Base-by-base conservation (phyloP, 2,797 vertebrate genomes). In the Sebastes minor region DNA sequence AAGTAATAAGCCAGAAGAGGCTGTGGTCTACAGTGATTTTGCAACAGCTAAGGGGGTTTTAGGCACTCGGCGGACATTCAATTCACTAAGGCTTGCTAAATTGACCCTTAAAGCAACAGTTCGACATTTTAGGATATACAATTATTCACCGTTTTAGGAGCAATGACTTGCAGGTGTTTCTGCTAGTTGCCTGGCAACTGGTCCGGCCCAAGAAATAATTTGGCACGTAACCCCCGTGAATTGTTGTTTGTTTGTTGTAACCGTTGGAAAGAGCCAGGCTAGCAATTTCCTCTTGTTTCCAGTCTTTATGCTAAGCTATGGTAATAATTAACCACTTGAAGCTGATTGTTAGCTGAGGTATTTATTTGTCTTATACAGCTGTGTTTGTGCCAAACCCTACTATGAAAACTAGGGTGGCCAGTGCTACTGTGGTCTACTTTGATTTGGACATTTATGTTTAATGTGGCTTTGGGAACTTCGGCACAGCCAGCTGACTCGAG, bases 361-460 rank as follows among this genome's bases (percentile, higher is more conserved):
- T 49, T 16, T n/a, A 10, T 68, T 27, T 60, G 35, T 35, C 4
- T 27, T 42, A 10, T 16, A 28, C 4, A 27, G 74, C 6, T 73
- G 3, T 56, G 20, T 55, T 46, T 68, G 8, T 35, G 32, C 18
- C 13, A 42, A 28, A 71, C 8, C 23, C 27, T 38, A 28, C 8
- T 38, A 7, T 60, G 5, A 70, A 81, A 33, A 74, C 11, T 5
- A 32, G 18, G 5, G 13, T 59, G 68, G 18, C 30, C 22, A 55
- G 16, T 74, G 68, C 7, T 79, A 80, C 46, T 82, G 22, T 91
- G 82, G 76, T 74, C 49, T 80, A 28, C 27, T 49, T 61, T 81
- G 80, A 64, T 85, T 85, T 74, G 38, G 86, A 82, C 78, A 78
- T 80, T 89, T 80, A 52, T n/a, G 82, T 78, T 46, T 74, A 82